Evolutionary conservation across 2,797 vertebrate genomes (phyloP).

Genomic region (Sphaeramia orbicularis): DNA sequence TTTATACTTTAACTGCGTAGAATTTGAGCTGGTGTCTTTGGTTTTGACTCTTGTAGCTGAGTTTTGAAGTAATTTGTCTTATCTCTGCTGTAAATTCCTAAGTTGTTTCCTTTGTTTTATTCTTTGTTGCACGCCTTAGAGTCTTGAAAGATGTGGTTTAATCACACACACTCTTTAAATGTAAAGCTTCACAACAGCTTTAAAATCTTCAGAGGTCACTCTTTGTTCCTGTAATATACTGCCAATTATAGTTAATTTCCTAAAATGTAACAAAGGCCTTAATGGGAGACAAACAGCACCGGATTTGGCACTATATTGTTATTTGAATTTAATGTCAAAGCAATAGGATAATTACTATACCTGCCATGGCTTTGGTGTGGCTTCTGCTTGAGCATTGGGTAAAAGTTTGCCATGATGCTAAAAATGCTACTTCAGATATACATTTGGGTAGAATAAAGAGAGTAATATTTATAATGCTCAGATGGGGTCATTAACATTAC

Average conservation of each 20-base stretch:
- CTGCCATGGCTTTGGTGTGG: background rate
- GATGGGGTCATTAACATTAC: constrained; percentile 5
- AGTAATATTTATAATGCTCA: background rate
- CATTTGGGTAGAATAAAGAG: background rate
- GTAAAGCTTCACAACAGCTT: constrained; percentile 25
- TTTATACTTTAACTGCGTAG: background rate
- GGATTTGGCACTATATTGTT: background rate
- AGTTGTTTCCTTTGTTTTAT: background rate
- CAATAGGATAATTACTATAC: constrained; percentile 15
- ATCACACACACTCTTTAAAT: constrained; percentile 6
- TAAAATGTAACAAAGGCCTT: background rate
- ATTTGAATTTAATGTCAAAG: constrained; percentile 17
- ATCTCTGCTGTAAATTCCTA: background rate
- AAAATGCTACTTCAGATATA: background rate
- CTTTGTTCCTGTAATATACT: constrained; percentile 18
- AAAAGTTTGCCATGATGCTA: background rate
- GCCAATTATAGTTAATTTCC: constrained; percentile 1
- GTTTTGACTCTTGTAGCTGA: constrained; percentile 5
- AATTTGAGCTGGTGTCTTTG: constrained; percentile 10
- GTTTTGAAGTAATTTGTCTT: constrained; percentile 23
- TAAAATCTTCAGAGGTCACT: constrained; percentile 3
- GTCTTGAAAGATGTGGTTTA: constrained; percentile 18
- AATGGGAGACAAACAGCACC: constrained; percentile 1
- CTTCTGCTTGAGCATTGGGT: constrained; percentile 8
- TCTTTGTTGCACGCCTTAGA: background rate